phyloP scores from a whole-genome alignment of 2,888 invertebrate species.

The Rapana venosa region DNA sequence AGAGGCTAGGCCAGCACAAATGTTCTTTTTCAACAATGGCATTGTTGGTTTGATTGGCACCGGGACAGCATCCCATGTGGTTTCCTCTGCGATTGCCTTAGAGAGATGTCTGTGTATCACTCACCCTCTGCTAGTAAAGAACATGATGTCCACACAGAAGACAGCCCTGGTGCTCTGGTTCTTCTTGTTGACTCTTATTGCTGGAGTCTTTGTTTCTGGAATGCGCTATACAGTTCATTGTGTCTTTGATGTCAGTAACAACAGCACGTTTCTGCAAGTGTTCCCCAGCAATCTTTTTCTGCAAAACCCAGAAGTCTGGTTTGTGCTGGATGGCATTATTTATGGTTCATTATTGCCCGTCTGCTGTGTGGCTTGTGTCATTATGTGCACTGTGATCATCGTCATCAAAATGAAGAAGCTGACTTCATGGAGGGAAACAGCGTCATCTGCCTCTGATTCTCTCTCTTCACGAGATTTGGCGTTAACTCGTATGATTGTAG shows the following conservation, averaged over 20 bases:
- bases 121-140: neutral
- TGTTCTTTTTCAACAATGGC: neutral
- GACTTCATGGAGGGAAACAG: neutral
- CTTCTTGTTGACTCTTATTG: neutral
- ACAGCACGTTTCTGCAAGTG: neutral
- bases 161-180: neutral
- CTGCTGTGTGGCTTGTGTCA: neutral
- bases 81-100: neutral
- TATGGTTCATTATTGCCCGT: neutral
- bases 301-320: neutral
- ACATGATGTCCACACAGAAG: neutral
- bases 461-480: neutral
- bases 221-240: neutral
- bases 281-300: neutral
- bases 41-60: neutral
- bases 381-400: neutral
- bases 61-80: neutral
- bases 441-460: slow-evolving; percentile 1
- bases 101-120: slow-evolving; percentile 10
- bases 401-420: neutral
- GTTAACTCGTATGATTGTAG: neutral
- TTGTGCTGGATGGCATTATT: neutral
- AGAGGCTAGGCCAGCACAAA: neutral
- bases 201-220: neutral
- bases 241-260: neutral